Base-by-base conservation (phyloP, 2,797 vertebrate genomes). In the Trematomus bernacchii region DNA sequence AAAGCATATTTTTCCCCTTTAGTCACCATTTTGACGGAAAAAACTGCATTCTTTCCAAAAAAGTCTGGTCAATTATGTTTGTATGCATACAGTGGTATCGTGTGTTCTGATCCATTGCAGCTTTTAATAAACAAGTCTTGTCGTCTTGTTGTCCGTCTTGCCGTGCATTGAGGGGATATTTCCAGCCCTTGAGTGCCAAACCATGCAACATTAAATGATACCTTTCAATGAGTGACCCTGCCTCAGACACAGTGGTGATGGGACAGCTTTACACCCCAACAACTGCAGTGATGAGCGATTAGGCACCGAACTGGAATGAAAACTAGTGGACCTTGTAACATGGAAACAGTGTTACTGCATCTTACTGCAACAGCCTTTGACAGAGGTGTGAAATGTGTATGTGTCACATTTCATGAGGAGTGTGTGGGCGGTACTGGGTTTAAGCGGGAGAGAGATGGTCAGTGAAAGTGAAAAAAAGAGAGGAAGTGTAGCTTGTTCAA, bases 151-250 rank as follows among this genome's bases (percentile, higher is more conserved):
- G 61, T 6, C 33, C 8, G 33, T 69, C 69, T 68, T 61, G 37
- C 48, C 46, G 27, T 43, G 53, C 54, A 2, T 30, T 19, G 37
- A 33, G 54, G 43, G 74, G 60, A 72, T 79, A 47, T 86, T 85
- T 84, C 66, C 70, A 27, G 69, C 57, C 43, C 71, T 77, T 60
- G 66, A 86, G 73, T 80, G 70, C 75, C 62, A 85, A 89, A 58
- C 62, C 66, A 72, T 42, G 78, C 86, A 71, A 63, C 61, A 65
- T 89, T 78, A 79, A 86, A 70, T 19, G 33, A 74, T 72, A 78
- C 63, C 74, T 79, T 89, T 91, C 78, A 86, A 87, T 91, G 83
- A 89, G 82, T 27, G 63, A 40, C 64, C 75, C 14, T 30, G 53
- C 57, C 54, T 55, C 52, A 73, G 66, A 73, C 52, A 10, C 48